A percentile compares a stretch with the other conserved stretches of the same genome.
These are phyloP conservation scores for Leptopilina syphax DNA, from an alignment of 2,888 invertebrate genomes.

Conservation along the genomic window DNA sequence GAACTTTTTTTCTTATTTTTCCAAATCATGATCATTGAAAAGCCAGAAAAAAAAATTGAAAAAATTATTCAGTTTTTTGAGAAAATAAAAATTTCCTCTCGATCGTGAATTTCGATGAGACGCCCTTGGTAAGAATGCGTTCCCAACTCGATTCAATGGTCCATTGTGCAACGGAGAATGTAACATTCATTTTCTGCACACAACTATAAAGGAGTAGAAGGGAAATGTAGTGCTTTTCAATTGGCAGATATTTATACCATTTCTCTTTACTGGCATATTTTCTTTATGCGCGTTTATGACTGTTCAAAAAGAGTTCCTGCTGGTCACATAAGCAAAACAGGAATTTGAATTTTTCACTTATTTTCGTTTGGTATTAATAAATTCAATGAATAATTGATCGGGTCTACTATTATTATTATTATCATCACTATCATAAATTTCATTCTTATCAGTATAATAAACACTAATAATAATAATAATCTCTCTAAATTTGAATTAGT, in stretches of 20 bases:
- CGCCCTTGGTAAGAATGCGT: conserved; percentile 46
- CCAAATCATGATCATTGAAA: too few relatives aligned
- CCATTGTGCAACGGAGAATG: conserved; percentile 44
- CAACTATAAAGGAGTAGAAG: background rate
- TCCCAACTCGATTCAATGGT: background rate
- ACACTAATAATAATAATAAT: too few relatives aligned
- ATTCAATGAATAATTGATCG: too few relatives aligned
- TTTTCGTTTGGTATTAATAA: too few relatives aligned
- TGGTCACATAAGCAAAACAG: background rate
- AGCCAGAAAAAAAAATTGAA: background rate
- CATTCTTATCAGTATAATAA: too few relatives aligned
- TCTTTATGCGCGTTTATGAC: background rate
- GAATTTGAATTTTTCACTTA: too few relatives aligned
- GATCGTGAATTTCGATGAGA: background rate
- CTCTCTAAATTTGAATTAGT: too few relatives aligned
- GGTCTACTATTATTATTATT: too few relatives aligned
- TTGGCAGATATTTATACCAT: conserved; percentile 8
- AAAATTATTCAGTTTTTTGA: background rate
- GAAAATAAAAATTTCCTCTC: background rate
- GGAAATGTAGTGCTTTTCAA: conserved; percentile 9
- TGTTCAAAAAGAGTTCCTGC: background rate
- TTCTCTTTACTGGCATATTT: background rate
- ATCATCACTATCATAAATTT: too few relatives aligned
- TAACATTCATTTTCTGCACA: background rate
- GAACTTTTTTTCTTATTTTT: too few relatives aligned